Base-by-base conservation (phyloP, 2,113 vertebrate genomes). In the Bombycilla garrulus region DNA sequence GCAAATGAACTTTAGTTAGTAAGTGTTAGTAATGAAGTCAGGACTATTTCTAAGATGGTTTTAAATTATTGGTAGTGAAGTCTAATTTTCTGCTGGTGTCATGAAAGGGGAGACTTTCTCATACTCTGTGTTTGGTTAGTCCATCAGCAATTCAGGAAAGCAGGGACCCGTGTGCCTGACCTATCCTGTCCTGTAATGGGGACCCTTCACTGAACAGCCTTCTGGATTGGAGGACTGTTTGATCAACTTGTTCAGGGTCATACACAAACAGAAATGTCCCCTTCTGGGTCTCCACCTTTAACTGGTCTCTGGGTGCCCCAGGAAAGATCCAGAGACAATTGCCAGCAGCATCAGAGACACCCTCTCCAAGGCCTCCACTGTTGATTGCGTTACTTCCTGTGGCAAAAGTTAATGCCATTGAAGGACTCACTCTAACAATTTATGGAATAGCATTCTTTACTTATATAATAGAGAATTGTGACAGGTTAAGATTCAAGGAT, bases 181-280 rank as follows among this genome's bases (percentile, higher is more conserved):
- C 12, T 38, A 31, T 58, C 5, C 24, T 7, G 1, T 57, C 22
- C 12, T 0, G 0, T 42, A 19, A 33, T 36, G 48, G 22, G 5
- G 50, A 50, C 10, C 15, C 26, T 73, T 66, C 31, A 23, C 9
- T 22, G 22, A 36, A 22, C 5, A 57, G 4, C 40, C 16, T 72
- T 48, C 21, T 57, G 67, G 15, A 20, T 14, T 13, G 28, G 8
- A 33, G 35, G 9, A 18, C 10, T 3, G 3, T 51, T n/a, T 24
- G 23, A n/a, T 7, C n/a, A 20, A 51, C 15, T 51, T 51, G 3
- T 51, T 20, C 19, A 35, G 22, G 23, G 28, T 38, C 67, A 44
- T 26, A 50, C 2, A 3, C 5, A 51, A 44, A 20, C 7, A 45
- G 8, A 66, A 58, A 44, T 57, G 4, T 1, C 3, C 14, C 15